Conservation (phyloP, 1,140 invertebrate species). For the Forficula auricularia region DNA sequence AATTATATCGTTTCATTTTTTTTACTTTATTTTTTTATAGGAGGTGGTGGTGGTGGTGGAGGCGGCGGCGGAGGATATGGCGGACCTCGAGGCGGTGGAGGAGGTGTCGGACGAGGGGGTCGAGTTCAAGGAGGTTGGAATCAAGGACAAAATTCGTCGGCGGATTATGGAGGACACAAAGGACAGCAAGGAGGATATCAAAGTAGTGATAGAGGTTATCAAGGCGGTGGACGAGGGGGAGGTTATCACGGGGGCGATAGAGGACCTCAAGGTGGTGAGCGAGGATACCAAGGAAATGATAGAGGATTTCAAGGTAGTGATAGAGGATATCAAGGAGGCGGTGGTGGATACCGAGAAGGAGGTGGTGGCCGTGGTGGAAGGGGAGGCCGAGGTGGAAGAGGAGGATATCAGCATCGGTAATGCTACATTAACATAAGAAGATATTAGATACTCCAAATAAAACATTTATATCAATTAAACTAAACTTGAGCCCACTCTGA, state of each 20-base stretch:
- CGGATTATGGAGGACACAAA: conserved; percentile 14
- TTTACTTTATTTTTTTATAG: conserved; percentile 15
- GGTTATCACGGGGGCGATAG: conserved; percentile 8
- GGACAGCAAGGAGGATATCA: conserved; percentile 8
- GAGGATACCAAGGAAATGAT: too few relatives aligned
- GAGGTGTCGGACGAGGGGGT: conserved; percentile 14
- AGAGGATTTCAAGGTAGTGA: background rate
- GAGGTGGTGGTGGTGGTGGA: conserved; percentile 18
- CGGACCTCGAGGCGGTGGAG: conserved; percentile 15
- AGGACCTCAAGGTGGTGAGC: conserved; percentile 13
- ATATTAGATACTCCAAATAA: too few relatives aligned
- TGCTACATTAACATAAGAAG: too few relatives aligned
- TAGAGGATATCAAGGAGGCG: conserved; percentile 8
- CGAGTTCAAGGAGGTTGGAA: too few relatives aligned
- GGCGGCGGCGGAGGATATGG: conserved; percentile 18
- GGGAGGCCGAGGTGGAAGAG: conserved; percentile 16
- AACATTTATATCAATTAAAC: too few relatives aligned
- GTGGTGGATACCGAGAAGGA: conserved; percentile 13
- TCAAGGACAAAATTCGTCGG: conserved; percentile 1
- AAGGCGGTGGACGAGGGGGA: conserved; percentile 5
- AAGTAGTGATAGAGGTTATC: background rate
- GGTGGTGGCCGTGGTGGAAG: conserved; percentile 11
- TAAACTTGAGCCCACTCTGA: too few relatives aligned
- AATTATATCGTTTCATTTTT: conserved; percentile 18
- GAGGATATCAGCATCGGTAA: conserved; percentile 26